phyloP scores from a whole-genome alignment of 2,888 invertebrate genomes.

The Protophormia terraenovae region DNA sequence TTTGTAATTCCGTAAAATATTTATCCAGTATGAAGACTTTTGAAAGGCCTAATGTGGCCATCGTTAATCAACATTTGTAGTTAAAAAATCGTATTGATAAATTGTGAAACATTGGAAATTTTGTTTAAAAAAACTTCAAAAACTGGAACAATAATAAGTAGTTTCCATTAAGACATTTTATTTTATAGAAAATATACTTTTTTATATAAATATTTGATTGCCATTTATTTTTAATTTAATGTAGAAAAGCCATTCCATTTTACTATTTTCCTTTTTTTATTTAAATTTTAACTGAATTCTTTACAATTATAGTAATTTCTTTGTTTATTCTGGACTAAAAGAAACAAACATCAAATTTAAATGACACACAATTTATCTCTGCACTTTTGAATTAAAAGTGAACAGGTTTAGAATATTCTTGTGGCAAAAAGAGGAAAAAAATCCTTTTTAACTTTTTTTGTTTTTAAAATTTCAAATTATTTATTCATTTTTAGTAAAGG shows the following conservation, averaged over 20 bases:
- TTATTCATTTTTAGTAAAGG: constrained; percentile 27
- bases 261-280: not conserved
- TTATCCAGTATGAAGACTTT: constrained; percentile 99
- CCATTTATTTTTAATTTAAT: not conserved
- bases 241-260: not conserved
- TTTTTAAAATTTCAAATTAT: not conserved
- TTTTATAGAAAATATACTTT: not conserved
- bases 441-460: not conserved
- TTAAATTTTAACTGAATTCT: not conserved
- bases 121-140: not conserved
- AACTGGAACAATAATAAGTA: not conserved
- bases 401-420: constrained; percentile 6
- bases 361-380: too few species aligned
- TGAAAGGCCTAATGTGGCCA: constrained; percentile 97
- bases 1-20: constrained; percentile 97
- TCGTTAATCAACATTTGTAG: constrained; percentile 82
- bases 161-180: constrained; percentile 10
- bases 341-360: not conserved
- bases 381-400: not conserved
- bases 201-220: not conserved
- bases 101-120: constrained; percentile 42
- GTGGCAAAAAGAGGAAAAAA: not conserved
- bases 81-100: constrained; percentile 57
- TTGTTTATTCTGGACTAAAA: not conserved
- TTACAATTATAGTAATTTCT: not conserved